These are phyloP conservation scores for Phania funesta DNA, from an alignment of 2,888 invertebrate species.

Conservation along the genomic window DNA sequence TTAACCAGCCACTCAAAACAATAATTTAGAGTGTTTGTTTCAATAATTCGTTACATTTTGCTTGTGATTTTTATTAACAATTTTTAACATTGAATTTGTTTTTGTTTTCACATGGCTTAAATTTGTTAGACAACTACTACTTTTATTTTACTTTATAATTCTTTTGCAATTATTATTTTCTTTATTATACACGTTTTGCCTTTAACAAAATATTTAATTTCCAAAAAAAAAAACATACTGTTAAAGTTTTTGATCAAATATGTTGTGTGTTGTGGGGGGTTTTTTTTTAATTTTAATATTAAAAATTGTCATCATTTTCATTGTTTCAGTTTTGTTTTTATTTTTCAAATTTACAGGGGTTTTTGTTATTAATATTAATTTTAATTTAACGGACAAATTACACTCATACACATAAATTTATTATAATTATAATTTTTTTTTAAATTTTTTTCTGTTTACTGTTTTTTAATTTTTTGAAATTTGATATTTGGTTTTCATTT, in stretches of 20 bases:
- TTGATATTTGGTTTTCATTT: constrained; percentile 61
- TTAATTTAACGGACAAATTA: constrained; percentile 75
- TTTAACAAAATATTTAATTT: constrained; percentile 73
- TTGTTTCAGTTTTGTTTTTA: constrained; percentile 67
- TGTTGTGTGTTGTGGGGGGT: constrained; percentile 49
- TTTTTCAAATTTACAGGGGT: constrained; percentile 71
- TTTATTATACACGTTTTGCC: constrained; percentile 73
- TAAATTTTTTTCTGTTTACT: too few species aligned
- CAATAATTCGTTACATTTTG: constrained; percentile 48
- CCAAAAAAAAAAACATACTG: constrained; percentile 31
- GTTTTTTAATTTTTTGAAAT: too few species aligned
- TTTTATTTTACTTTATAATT: constrained; percentile 62
- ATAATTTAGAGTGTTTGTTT: constrained; percentile 48
- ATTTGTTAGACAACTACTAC: constrained; percentile 63
- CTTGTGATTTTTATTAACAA: constrained; percentile 29
- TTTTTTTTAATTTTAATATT: constrained; percentile 65
- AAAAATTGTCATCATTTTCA: constrained; percentile 69
- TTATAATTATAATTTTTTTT: constrained; percentile 15
- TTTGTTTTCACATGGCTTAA: constrained; percentile 25
- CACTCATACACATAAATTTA: constrained; percentile 71
- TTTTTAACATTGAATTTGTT: constrained; percentile 42
- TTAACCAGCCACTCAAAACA: constrained; percentile 47
- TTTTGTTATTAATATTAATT: constrained; percentile 25
- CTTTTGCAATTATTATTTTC: constrained; percentile 28
- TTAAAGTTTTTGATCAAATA: constrained; percentile 59